Percentiles rank a stretch among this genome's conserved stretches.
Evolutionary conservation across 2,797 vertebrate species (phyloP).

Genomic region (Furcifer pardalis): DNA sequence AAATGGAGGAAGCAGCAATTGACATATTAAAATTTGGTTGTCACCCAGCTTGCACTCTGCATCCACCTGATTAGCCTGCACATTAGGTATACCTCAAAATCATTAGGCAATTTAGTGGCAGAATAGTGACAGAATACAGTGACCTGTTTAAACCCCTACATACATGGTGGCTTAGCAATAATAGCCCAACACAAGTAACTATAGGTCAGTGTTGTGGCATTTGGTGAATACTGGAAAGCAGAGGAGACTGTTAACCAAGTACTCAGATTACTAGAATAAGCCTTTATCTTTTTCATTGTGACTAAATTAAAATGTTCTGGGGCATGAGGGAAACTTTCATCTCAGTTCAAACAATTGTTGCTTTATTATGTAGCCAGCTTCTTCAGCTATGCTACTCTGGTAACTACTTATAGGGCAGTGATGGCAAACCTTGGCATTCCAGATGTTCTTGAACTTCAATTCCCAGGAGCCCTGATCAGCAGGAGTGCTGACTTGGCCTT

Average conservation of each 20-base stretch:
- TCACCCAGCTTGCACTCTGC: slow-evolving; percentile 52
- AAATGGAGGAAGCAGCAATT: slow-evolving; percentile 43
- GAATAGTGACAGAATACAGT: slow-evolving; percentile 57
- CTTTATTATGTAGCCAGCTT: not conserved
- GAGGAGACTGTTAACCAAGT: slow-evolving; percentile 36
- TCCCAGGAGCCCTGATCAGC: too few relatives aligned
- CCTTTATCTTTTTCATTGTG: slow-evolving; percentile 39
- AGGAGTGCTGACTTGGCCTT: too few relatives aligned
- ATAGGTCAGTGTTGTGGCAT: slow-evolving; percentile 53
- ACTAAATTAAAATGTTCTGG: too few relatives aligned
- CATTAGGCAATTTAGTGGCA: slow-evolving; percentile 45
- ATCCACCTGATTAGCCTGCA: slow-evolving; percentile 56
- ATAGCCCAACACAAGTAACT: slow-evolving; percentile 44
- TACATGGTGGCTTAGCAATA: slow-evolving; percentile 45
- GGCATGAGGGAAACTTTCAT: too few relatives aligned
- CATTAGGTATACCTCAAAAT: slow-evolving; percentile 65
- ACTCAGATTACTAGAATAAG: slow-evolving; percentile 56
- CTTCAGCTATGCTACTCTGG: not conserved
- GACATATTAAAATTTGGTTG: slow-evolving; percentile 23
- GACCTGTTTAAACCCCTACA: slow-evolving; percentile 55
- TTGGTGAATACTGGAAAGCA: slow-evolving; percentile 42
- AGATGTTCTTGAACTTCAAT: too few relatives aligned
- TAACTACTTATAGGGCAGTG: not conserved
- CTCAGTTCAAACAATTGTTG: not conserved
- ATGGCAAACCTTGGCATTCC: too few relatives aligned